Evolutionary conservation across 2,797 vertebrate genomes (phyloP).

Genomic region (Amniataba percoides): DNA sequence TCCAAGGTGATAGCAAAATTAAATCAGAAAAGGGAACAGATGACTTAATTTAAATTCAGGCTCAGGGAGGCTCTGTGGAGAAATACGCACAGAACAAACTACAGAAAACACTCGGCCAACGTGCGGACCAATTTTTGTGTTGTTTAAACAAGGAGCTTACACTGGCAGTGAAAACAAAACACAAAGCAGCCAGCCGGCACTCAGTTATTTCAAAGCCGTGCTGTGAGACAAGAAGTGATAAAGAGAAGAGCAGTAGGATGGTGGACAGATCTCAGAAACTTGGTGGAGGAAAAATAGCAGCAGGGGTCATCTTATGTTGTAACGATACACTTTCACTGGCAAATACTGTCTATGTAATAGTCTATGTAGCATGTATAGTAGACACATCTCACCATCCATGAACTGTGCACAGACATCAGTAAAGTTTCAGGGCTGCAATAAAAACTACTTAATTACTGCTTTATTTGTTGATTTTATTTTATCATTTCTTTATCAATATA

Average conservation of each 20-base stretch:
- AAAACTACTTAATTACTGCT: not conserved
- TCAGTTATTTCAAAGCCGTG: conserved; percentile 58
- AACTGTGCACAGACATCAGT: not conserved
- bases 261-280: conserved; percentile 46
- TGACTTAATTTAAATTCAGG: conserved; percentile 68
- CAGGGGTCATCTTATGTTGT: conserved; percentile 3
- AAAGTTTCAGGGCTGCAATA: not conserved
- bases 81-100: conserved; percentile 61
- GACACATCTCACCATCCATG: not conserved
- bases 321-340: not conserved
- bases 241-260: conserved; percentile 22
- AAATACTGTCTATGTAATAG: not conserved
- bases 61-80: conserved; percentile 52
- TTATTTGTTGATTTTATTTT: not conserved
- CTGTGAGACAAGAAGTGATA: conserved; percentile 51
- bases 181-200: conserved; percentile 65
- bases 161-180: conserved; percentile 67
- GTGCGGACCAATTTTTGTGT: conserved; percentile 54
- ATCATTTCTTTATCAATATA: not conserved
- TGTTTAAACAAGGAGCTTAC: conserved; percentile 71
- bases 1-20: conserved; percentile 64
- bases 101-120: conserved; percentile 55
- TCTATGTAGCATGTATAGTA: not conserved
- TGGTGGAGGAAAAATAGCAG: conserved; percentile 26
- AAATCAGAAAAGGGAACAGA: conserved; percentile 59